A percentile compares a stretch with the other conserved stretches of the same genome.
Evolutionary conservation across 2,113 vertebrate species (phyloP).

Genomic region (Chloropsis cyanopogon): DNA sequence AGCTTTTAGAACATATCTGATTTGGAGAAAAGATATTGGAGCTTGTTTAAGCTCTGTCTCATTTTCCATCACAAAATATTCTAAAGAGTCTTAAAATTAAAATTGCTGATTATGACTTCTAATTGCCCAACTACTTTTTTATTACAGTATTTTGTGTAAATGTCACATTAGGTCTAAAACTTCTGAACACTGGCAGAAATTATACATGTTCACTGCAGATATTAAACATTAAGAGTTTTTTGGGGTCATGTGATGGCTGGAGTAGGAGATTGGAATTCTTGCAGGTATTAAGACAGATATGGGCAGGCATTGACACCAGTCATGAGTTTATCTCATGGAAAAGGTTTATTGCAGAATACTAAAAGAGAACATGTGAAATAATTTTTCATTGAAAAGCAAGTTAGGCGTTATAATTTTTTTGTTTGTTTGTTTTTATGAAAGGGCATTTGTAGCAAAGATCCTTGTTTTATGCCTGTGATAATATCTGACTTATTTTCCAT

Average conservation of each 20-base stretch:
- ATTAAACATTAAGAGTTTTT: conserved; percentile 23
- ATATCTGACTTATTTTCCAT: background rate
- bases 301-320: conserved; percentile 58
- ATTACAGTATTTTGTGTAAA: background rate
- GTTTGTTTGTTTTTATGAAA: background rate
- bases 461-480: background rate
- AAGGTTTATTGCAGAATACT: conserved; percentile 44
- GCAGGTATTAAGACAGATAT: conserved; percentile 65
- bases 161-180: background rate
- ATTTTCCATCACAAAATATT: background rate
- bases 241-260: conserved; percentile 45
- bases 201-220: background rate
- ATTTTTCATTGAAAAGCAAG: background rate
- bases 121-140: background rate
- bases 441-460: background rate
- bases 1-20: background rate
- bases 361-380: background rate
- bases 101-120: background rate
- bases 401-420: background rate
- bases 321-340: conserved; percentile 72
- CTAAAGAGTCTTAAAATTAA: background rate
- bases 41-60: background rate
- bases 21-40: background rate
- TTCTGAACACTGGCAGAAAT: background rate
- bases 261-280: conserved; percentile 67